phyloP scores from a whole-genome alignment of 2,113 vertebrate species.

The Odontesthes bonariensis region DNA sequence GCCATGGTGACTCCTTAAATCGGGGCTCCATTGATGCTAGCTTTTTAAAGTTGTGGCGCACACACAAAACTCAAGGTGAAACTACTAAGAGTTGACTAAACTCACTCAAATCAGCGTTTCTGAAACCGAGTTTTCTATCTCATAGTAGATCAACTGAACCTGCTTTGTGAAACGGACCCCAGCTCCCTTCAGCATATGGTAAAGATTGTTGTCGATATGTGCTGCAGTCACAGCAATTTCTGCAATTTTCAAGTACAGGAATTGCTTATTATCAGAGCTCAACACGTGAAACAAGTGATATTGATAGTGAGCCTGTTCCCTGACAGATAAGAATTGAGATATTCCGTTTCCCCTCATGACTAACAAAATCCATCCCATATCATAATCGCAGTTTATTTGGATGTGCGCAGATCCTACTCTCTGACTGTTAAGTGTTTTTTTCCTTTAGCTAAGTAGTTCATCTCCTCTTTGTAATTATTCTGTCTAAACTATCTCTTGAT shows the following conservation, averaged over 20 bases:
- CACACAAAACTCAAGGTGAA: too few relatives aligned
- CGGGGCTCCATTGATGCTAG: too few relatives aligned
- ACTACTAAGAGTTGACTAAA: too few relatives aligned
- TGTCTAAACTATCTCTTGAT: conserved; percentile 35
- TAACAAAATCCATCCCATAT: conserved; percentile 44
- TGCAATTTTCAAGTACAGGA: conserved; percentile 30
- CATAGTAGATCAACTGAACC: too few relatives aligned
- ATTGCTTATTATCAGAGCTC: conserved; percentile 21
- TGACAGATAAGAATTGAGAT: conserved; percentile 6
- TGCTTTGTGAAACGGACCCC: too few relatives aligned
- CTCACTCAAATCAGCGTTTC: too few relatives aligned
- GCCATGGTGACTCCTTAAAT: too few relatives aligned
- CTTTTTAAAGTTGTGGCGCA: too few relatives aligned
- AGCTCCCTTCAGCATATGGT: not conserved
- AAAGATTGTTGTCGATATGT: not conserved
- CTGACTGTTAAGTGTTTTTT: not conserved
- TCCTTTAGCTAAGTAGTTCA: conserved; percentile 9
- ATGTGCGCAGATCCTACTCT: conserved; percentile 56
- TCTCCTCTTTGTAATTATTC: conserved; percentile 63
- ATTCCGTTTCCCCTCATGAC: conserved; percentile 3
- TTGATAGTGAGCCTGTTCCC: not conserved
- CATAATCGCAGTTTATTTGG: conserved; percentile 58
- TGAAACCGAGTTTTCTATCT: too few relatives aligned
- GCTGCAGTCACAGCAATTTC: conserved; percentile 4
- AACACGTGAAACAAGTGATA: not conserved